These are phyloP conservation scores for Rhabditophanes sp. DNA, from an alignment of 2,888 invertebrate species.

Conservation along the genomic window DNA sequence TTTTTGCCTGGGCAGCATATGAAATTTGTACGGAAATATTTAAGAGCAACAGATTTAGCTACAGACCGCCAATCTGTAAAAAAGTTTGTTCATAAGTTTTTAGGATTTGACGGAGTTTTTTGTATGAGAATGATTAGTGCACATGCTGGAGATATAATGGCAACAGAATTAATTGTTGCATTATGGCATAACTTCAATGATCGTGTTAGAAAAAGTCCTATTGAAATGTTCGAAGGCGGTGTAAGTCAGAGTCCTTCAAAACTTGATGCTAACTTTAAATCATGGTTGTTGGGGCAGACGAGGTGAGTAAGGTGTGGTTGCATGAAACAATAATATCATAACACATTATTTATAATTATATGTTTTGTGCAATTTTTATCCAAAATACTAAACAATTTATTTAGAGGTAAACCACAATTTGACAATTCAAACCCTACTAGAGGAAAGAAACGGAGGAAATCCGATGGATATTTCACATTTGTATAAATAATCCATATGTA, in stretches of 20 bases:
- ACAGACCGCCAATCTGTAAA: conserved; percentile 44
- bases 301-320: conserved; percentile 22
- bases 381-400: conserved; percentile 9
- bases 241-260: conserved; percentile 42
- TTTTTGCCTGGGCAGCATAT: conserved; percentile 44
- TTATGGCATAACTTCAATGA: conserved; percentile 45
- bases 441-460: conserved; percentile 43
- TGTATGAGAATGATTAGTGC: conserved; percentile 45
- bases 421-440: conserved; percentile 40
- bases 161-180: conserved; percentile 43
- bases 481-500: conserved; percentile 23
- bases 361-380: conserved; percentile 4
- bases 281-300: conserved; percentile 41
- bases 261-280: conserved; percentile 44
- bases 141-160: conserved; percentile 45
- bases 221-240: conserved; percentile 45
- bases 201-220: conserved; percentile 43
- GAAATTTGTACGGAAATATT: conserved; percentile 43
- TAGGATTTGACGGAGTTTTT: conserved; percentile 43
- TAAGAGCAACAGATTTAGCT: conserved; percentile 44
- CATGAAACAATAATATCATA: conserved; percentile 2
- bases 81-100: conserved; percentile 44
- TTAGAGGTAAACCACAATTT: conserved; percentile 39
- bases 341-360: conserved; percentile 3
- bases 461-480: conserved; percentile 45